Base-by-base conservation (phyloP, 1,140 invertebrate species). In the Patella vulgata region DNA sequence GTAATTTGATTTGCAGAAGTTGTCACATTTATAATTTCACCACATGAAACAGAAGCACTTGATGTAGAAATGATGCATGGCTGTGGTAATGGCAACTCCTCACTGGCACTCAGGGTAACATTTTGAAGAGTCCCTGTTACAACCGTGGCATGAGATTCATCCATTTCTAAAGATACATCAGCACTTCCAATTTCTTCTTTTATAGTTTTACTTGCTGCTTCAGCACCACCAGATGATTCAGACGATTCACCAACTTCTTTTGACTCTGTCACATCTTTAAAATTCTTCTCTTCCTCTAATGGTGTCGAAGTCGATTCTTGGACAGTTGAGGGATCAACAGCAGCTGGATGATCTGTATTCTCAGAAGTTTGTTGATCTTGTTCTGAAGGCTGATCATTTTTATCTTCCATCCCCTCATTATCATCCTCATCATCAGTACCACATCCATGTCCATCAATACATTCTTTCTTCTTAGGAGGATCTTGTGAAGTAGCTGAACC, bases 401-500 rank as follows among this genome's bases (percentile, higher is more conserved):
- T 25, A 9, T 57, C 57, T 19, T 27, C 30, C 6, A 40, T 46
- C 31, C 2, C 27, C 17, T 19, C 17, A 33, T 55, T 39, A 21
- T 69, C 62, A 40, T 66, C 59, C 43, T 63, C 59, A 55, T 68
- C 59, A 42, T 67, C 65, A 17, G 65, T 63, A 8, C 65, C 65
- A 54, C 65, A 61, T 23, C 59, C 53, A 30, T 58, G 28, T 31
- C 59, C 68, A 70, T 70, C 68, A 42, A 51, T 56, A 63, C 68
- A 70, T 5, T 36, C 53, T 52, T 42, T 60, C 39, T 60, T 66
- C 56, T 17, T 44, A 14, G 33, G 33, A 36, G 33, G 33, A 8
- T 8, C 33, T 36, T 36, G 33, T 36, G 33, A 8, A 8, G 5
- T 14, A 36, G 6, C 14, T 36, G 33, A 36, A 8, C 14, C 33